phyloP scores from a whole-genome alignment of 2,797 vertebrate genomes.

The Knipowitschia caucasica region DNA sequence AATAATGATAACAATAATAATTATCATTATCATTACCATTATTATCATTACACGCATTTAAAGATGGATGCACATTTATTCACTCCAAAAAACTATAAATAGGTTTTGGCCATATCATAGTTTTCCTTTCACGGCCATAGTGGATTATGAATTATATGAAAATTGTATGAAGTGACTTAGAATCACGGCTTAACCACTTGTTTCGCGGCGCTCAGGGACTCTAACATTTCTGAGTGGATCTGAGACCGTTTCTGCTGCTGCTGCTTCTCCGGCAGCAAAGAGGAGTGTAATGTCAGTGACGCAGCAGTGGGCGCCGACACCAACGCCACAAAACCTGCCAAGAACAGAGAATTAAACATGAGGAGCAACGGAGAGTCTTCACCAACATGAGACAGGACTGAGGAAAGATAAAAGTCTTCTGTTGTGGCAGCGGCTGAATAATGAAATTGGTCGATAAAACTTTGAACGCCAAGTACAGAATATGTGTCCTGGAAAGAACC shows the following conservation, averaged over 20 bases:
- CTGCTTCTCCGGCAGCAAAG: conserved; percentile 12
- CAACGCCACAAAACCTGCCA: conserved; percentile 7
- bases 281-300: conserved; percentile 13
- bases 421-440: neutral
- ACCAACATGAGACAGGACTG: conserved; percentile 11
- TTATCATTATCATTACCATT: no score
- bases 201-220: neutral
- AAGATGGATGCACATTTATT: no score
- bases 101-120: no score
- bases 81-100: no score
- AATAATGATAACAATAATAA: no score
- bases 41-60: no score
- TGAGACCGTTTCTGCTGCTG: conserved; percentile 6
- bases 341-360: conserved; percentile 2
- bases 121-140: no score
- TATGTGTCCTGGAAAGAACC: neutral
- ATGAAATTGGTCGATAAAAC: neutral
- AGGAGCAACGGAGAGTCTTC: conserved; percentile 19
- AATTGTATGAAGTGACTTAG: no score
- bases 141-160: no score
- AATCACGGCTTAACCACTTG: neutral
- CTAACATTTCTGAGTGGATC: neutral
- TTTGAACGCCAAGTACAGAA: no score
- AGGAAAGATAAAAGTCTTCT: conserved; percentile 2
- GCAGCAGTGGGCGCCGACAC: conserved; percentile 21